Base-by-base conservation (phyloP, 2,797 vertebrate genomes). In the Gobio occitaniae region DNA sequence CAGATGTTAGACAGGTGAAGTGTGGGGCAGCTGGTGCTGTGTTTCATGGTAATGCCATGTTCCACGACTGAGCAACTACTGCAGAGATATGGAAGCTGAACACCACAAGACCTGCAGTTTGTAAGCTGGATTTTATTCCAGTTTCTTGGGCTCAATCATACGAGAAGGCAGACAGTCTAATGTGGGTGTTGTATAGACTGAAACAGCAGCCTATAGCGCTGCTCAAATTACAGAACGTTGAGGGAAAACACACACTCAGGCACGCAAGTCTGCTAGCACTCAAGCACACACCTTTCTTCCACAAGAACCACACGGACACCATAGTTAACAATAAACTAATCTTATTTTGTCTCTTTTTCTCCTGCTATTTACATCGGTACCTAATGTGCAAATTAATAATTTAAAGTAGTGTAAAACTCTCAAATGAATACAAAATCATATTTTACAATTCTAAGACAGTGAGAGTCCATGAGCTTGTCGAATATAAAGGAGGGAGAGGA, bases 301-400 rank as follows among this genome's bases (percentile, higher is more conserved):
- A 16, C 75, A 80, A 17, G 90, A 94, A 94, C 87, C 92, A 95
- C 95, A 92, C 93, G 95, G 95, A 97, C 92, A 91, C 88, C 84
- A 89, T 95, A 94, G 96, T 94, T 94, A 96, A 95, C 94, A 96
- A 97, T 95, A 96, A 94, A 96, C 93, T 95, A 95, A 94, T 95
- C 93, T 94, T 93, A 85, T 92, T 91, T 87, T 90, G 92, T 88
- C 85, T 83, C 78, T 88, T 88, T 81, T 89, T 90, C 91, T 89
- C 93, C 91, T 92, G 91, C 94, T 94, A 95, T 93, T 95, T 93
- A 96, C 93, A 96, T 93, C 90, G 94, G 94, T 95, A 95, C 93
- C 89, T 92, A 94, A 95, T 95, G 96, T 96, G 96, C 94, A 96
- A 97, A 97, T 95, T 92, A 96, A 96, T 95, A 94, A 95, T 93